Base-by-base conservation (phyloP, 2,113 vertebrate species). In the Tupaia tana region DNA sequence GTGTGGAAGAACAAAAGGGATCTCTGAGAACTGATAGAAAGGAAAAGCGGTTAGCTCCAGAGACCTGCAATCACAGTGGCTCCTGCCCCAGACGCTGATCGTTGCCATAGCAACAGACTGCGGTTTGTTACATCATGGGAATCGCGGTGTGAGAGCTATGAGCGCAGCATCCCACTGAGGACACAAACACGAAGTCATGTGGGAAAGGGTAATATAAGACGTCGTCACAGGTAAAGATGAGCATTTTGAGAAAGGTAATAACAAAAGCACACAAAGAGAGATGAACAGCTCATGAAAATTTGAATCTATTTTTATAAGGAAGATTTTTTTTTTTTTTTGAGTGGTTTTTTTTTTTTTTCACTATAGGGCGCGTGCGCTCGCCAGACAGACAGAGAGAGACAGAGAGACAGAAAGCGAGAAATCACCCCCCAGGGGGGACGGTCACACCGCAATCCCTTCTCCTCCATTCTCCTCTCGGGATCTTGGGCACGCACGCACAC, bases 1-100 rank as follows among this genome's bases (percentile, higher is more conserved):
- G 31, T 70, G 19, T 31, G 19, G 56, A 84, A 70, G 94, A 97
- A 98, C 95, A 98, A 97, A 97, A 95, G 93, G 67, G 11, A 63
- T 95, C 81, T 95, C 85, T 90, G 92, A 93, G 95, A 97, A 90
- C 6, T 81, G 96, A 97, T 70, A 97, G 95, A 95, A 96, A 95
- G 83, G 90, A 95, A 75, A 80, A 34, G 54, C 94, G 87, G 6
- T 78, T 89, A 96, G 94, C 95, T 59, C 88, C 5, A 69, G 92
- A 97, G 97, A 97, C 96, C 98, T 98, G 95, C 95, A 96, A 97
- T 98, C 98, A 98, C 93, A 12, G 2, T 70, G 8, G 95, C 94
- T 96, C 94, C 29, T 0, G 3, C 93, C 97, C 94, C 89, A 98
- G 73, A 93, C 2, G 34, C 98, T 96, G 95, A 80, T 93, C 20